These are phyloP conservation scores for Probaryconus sp. DNA, from an alignment of 1,140 invertebrate species.

Conservation along the genomic window DNA sequence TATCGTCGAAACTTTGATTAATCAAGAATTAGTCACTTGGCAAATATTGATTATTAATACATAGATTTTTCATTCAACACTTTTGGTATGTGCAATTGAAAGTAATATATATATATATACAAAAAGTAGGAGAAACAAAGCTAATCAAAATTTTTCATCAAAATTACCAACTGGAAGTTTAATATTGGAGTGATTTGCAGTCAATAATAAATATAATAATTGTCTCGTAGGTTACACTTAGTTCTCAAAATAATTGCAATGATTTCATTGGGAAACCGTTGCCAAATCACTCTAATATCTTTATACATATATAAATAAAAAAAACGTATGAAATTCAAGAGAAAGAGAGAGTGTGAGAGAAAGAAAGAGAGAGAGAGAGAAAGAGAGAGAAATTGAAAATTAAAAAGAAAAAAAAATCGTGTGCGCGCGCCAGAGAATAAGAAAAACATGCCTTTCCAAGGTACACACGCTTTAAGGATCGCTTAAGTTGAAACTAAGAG, in stretches of 20 bases:
- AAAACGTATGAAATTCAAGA: slow-evolving; percentile 2
- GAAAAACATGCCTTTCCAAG: slow-evolving; percentile 29
- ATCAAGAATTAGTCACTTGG: too few relatives aligned
- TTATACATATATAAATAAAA: slow-evolving; percentile 12
- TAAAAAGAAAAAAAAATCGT: slow-evolving; percentile 6
- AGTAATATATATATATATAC: too few relatives aligned
- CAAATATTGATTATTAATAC: too few relatives aligned
- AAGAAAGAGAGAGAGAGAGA: slow-evolving; percentile 1
- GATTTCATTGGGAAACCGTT: slow-evolving; percentile 6
- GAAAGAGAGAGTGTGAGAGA: not conserved
- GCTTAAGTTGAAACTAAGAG: slow-evolving; percentile 16
- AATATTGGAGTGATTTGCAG: too few relatives aligned
- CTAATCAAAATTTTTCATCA: too few relatives aligned
- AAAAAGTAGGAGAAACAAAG: too few relatives aligned
- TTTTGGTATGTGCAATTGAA: too few relatives aligned
- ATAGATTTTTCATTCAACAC: too few relatives aligned
- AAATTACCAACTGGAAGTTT: too few relatives aligned
- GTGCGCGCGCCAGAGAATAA: not conserved
- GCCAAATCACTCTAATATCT: slow-evolving; percentile 18
- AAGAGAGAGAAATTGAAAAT: not conserved
- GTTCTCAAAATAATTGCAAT: slow-evolving; percentile 15
- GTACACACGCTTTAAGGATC: slow-evolving; percentile 35
- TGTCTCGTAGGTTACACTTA: too few relatives aligned
- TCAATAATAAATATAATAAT: too few relatives aligned
- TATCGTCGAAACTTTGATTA: slow-evolving; percentile 1